phyloP scores from a whole-genome alignment of 2,797 vertebrate genomes.

The Brotula barbata region DNA sequence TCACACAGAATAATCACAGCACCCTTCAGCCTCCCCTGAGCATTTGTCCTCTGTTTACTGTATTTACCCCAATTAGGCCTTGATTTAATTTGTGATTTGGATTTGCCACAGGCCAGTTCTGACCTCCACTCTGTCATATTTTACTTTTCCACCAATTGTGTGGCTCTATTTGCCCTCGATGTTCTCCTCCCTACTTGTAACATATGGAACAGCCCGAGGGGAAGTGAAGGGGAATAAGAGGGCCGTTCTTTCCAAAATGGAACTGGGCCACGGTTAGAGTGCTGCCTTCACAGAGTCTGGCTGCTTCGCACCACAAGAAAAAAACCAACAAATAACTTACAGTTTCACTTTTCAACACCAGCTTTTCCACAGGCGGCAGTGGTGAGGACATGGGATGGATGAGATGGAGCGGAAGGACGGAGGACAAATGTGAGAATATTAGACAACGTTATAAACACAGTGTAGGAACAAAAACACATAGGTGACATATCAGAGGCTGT shows the following conservation, averaged over 20 bases:
- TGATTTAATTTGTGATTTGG: not conserved
- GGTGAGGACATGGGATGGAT: slow-evolving; percentile 24
- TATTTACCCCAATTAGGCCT: not conserved
- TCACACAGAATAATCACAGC: slow-evolving; percentile 20
- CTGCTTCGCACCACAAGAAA: not conserved
- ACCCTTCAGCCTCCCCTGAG: slow-evolving; percentile 28
- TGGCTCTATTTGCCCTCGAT: slow-evolving; percentile 42
- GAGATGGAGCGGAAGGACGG: slow-evolving; percentile 35
- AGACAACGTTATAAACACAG: slow-evolving; percentile 26
- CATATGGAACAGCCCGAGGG: slow-evolving; percentile 68
- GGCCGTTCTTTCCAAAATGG: slow-evolving; percentile 41
- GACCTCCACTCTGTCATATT: not conserved
- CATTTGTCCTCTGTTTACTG: not conserved
- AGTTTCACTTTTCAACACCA: slow-evolving; percentile 34
- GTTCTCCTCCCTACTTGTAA: slow-evolving; percentile 2
- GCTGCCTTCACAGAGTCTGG: not conserved
- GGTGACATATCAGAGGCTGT: not conserved
- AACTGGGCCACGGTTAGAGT: slow-evolving; percentile 48
- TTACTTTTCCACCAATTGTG: not conserved
- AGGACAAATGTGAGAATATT: slow-evolving; percentile 23
- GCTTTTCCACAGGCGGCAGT: slow-evolving; percentile 35
- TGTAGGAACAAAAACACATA: slow-evolving; percentile 5
- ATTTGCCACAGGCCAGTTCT: slow-evolving; percentile 4
- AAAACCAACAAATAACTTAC: slow-evolving; percentile 46
- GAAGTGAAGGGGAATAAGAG: slow-evolving; percentile 42